Base-by-base conservation (phyloP, 1,140 invertebrate species). In the Brachionus calyciflorus region DNA sequence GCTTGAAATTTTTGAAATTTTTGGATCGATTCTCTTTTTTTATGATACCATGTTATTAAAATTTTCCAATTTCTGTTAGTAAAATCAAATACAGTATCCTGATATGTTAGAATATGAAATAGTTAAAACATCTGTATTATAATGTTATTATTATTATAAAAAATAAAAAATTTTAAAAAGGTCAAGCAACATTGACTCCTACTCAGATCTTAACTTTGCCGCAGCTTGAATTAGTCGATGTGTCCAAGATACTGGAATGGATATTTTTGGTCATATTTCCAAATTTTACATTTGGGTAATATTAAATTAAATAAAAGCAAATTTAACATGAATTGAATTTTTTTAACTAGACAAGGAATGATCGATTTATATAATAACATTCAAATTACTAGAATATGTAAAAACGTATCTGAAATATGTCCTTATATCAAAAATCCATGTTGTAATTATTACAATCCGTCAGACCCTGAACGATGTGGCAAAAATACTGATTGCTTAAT, bases 241-340 rank as follows among this genome's bases (percentile, higher is more conserved):
- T 82, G 6, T 78, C 80, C 0, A 76, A 78, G n/a, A 60, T 68
- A 6, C 78, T 84, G 1, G 80, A 83, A 69, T 84, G 83, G 83
- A 80, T 82, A 26, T 84, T 84, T 78, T 49, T 85, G 87, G 73
- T 79, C 49, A 49, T 83, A 2, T 78, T 82, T 28, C 83, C 83
- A 9, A 82, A 84, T 60, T 84, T 80, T 77, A 82, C 81, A 49
- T 80, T 84, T 0, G 80, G 79, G 21, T 80, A 83, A 78, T 79
- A 5, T 3, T 5, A 37, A 5, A 5, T 37, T 37, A 37, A 37
- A 37, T 37, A 9, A 37, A 37, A 37, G 4, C 9, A 14, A 46
- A 24, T 30, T n/a, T 12, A 40, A 37, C 17, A 30, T 37, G 33
- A 40, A 60, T 37, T 21, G 10, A 1, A 33, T 37, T 17, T 37